Conservation (phyloP, 2,888 invertebrate genomes). For the Pseudococcus viburni region DNA sequence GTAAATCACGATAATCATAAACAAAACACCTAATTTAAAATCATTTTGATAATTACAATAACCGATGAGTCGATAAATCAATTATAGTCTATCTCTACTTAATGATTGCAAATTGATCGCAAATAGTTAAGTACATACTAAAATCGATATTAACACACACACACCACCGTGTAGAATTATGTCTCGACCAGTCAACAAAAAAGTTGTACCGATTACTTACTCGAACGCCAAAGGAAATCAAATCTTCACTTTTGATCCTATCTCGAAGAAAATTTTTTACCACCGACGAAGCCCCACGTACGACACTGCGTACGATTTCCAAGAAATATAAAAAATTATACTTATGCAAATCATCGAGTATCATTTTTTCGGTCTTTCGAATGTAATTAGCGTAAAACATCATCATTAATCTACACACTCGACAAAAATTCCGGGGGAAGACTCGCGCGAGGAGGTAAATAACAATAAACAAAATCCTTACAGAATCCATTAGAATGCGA, state of each 20-base stretch:
- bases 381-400: too few species aligned
- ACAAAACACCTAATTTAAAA: too few species aligned
- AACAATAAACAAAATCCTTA: neutral
- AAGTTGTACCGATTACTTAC: neutral
- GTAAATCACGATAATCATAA: too few species aligned
- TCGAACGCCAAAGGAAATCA: neutral
- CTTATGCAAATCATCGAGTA: neutral
- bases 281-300: slow-evolving; percentile 5
- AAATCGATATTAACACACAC: neutral
- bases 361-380: neutral
- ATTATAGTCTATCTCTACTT: neutral
- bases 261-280: neutral
- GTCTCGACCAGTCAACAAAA: neutral
- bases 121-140: neutral
- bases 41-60: neutral
- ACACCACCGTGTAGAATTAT: too few species aligned
- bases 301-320: neutral
- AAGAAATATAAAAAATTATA: neutral
- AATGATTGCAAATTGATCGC: neutral
- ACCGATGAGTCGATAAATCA: neutral
- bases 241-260: neutral
- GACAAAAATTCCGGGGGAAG: neutral
- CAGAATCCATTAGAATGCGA: neutral
- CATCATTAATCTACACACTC: too few species aligned
- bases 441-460: neutral